A percentile compares a stretch with the other conserved stretches of the same genome.
These are phyloP conservation scores for Mixornis gularis DNA, from an alignment of 2,113 vertebrate species.

Conservation along the genomic window DNA sequence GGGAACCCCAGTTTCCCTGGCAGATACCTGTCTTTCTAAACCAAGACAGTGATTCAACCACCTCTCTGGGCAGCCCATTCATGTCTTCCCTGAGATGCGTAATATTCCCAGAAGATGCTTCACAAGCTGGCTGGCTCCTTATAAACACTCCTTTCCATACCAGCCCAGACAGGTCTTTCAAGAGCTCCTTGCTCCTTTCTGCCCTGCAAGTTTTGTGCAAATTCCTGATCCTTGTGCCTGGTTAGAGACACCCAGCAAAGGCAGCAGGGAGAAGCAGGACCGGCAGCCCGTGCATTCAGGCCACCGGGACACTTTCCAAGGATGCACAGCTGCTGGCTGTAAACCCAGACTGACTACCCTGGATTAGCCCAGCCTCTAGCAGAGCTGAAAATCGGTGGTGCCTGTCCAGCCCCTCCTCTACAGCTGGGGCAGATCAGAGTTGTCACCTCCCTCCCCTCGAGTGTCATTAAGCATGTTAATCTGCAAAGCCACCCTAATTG, in stretches of 20 bases:
- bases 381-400: not conserved
- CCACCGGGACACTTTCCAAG: accelerated
- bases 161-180: not conserved
- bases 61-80: not conserved
- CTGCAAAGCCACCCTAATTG: not conserved
- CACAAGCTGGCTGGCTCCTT: not conserved
- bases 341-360: not conserved
- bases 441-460: not conserved
- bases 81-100: not conserved
- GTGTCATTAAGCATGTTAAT: not conserved
- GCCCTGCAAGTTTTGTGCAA: not conserved
- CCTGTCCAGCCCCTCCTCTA: not conserved
- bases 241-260: accelerated
- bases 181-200: not conserved
- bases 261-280: not conserved
- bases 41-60: too few relatives aligned
- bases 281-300: accelerated
- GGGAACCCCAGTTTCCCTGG: too few relatives aligned
- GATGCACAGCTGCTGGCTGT: not conserved
- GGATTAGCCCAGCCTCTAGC: not conserved
- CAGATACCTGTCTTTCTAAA: too few relatives aligned
- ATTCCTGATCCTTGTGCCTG: not conserved
- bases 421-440: not conserved
- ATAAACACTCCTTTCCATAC: not conserved
- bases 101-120: not conserved